Percentiles rank a stretch among this genome's conserved stretches.
phyloP scores from a whole-genome alignment of 2,888 invertebrate species.

The Poecilobothrus nobilitatus region DNA sequence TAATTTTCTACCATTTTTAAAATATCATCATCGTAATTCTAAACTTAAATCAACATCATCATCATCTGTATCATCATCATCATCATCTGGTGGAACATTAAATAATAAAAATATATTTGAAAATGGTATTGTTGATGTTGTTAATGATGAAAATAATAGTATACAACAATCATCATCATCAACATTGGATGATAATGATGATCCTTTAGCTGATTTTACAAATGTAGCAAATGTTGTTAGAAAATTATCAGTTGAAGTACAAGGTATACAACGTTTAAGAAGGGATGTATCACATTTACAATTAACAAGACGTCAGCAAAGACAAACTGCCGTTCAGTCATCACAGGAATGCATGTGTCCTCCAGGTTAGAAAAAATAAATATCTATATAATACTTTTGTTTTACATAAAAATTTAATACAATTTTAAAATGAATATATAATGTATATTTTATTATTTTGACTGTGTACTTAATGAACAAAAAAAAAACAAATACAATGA shows the following conservation, averaged over 20 bases:
- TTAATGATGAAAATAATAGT: conserved; percentile 6
- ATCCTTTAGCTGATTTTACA: conserved; percentile 18
- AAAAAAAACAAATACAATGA: too few species aligned
- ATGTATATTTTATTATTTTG: too few species aligned
- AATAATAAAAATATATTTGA: conserved; percentile 14
- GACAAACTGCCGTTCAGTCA: conserved; percentile 31
- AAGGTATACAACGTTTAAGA: conserved; percentile 42
- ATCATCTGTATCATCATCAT: conserved; percentile 18
- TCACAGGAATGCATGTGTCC: conserved; percentile 62
- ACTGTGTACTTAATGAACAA: too few species aligned
- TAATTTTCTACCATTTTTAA: conserved; percentile 19
- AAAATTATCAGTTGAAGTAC: conserved; percentile 32
- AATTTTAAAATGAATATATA: too few species aligned
- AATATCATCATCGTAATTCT: neutral
- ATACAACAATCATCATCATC: neutral
- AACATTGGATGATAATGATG: conserved; percentile 9
- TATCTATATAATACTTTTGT: too few species aligned
- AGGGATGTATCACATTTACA: conserved; percentile 43
- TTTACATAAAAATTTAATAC: too few species aligned
- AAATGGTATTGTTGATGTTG: conserved; percentile 6
- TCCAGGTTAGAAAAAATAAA: conserved; percentile 55
- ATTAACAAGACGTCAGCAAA: conserved; percentile 39
- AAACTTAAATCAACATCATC: neutral
- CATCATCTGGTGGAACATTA: conserved; percentile 19
- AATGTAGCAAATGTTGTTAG: conserved; percentile 35